Conservation (phyloP, 2,797 vertebrate genomes). For the Decapterus maruadsi region DNA sequence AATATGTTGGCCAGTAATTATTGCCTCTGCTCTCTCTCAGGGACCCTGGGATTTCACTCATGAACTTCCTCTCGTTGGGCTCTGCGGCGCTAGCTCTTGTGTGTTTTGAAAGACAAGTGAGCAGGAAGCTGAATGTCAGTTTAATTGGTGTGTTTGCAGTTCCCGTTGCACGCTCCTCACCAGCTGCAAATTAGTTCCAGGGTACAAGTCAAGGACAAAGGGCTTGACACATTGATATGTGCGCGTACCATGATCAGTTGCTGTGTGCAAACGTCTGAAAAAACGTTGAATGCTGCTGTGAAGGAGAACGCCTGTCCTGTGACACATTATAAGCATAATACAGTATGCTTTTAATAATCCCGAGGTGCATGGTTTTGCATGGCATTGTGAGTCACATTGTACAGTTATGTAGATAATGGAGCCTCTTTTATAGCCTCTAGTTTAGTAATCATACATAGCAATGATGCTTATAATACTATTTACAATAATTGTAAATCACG, state of each 20-base stretch:
- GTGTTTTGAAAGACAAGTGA: slow-evolving; percentile 78
- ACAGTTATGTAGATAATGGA: slow-evolving; percentile 8
- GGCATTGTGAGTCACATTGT: slow-evolving; percentile 4
- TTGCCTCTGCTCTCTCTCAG: slow-evolving; percentile 64
- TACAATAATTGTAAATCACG: slow-evolving; percentile 50
- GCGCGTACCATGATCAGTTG: slow-evolving; percentile 62
- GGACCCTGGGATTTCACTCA: slow-evolving; percentile 69
- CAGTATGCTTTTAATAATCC: slow-evolving; percentile 50
- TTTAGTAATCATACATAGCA: slow-evolving; percentile 38
- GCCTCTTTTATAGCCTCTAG: slow-evolving; percentile 4
- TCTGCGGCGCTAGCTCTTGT: slow-evolving; percentile 48
- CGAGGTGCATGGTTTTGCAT: slow-evolving; percentile 40
- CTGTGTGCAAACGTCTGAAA: slow-evolving; percentile 28
- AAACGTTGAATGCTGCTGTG: slow-evolving; percentile 33
- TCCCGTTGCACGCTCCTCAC: slow-evolving; percentile 46
- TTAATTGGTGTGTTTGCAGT: slow-evolving; percentile 78
- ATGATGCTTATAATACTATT: slow-evolving; percentile 36
- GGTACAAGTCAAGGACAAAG: slow-evolving; percentile 76
- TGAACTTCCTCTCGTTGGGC: slow-evolving; percentile 66
- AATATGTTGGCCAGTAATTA: slow-evolving; percentile 76
- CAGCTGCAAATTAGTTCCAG: slow-evolving; percentile 77
- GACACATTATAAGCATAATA: slow-evolving; percentile 17
- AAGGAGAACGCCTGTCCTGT: slow-evolving; percentile 36
- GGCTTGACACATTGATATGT: slow-evolving; percentile 75
- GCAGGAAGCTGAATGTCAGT: slow-evolving; percentile 74